Percentiles rank a stretch among this genome's conserved stretches.
phyloP scores from a whole-genome alignment of 92 coral and sea anemone genomes.

The Montipora capitata region DNA sequence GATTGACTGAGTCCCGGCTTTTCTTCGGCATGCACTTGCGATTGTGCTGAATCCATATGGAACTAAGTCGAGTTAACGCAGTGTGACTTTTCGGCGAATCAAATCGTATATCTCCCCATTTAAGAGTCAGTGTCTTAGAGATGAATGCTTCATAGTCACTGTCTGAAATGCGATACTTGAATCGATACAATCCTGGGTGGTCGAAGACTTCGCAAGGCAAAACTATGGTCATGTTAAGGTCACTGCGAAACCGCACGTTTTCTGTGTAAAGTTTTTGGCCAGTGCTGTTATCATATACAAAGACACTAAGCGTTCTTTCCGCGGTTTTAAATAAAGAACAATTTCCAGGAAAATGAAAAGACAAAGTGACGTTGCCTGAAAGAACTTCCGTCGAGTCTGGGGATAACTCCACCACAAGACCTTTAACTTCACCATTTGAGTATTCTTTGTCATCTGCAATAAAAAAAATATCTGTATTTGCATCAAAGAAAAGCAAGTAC shows the following conservation, averaged over 20 bases:
- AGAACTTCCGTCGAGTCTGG: conserved; percentile 59
- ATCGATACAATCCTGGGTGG: conserved; percentile 84
- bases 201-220: conserved; percentile 89
- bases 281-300: conserved; percentile 39
- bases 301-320: conserved; percentile 47
- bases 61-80: conserved; percentile 85
- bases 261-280: conserved; percentile 55
- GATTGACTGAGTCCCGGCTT: conserved; percentile 79
- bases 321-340: conserved; percentile 44
- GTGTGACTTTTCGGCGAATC: conserved; percentile 91
- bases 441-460: conserved; percentile 30
- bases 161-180: conserved; percentile 85
- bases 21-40: conserved; percentile 85
- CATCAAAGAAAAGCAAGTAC: background rate
- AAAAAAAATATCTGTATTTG: background rate
- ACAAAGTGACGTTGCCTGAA: conserved; percentile 81
- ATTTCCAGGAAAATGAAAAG: conserved; percentile 69
- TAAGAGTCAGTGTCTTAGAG: conserved; percentile 71
- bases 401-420: conserved; percentile 44
- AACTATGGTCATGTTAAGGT: conserved; percentile 47
- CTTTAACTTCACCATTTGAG: conserved; percentile 24
- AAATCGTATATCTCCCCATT: conserved; percentile 80
- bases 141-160: conserved; percentile 71
- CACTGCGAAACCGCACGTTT: conserved; percentile 23
- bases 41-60: conserved; percentile 88